Base-by-base conservation (phyloP, 92 coral and sea anemone species). In the Phenganax marumi region DNA sequence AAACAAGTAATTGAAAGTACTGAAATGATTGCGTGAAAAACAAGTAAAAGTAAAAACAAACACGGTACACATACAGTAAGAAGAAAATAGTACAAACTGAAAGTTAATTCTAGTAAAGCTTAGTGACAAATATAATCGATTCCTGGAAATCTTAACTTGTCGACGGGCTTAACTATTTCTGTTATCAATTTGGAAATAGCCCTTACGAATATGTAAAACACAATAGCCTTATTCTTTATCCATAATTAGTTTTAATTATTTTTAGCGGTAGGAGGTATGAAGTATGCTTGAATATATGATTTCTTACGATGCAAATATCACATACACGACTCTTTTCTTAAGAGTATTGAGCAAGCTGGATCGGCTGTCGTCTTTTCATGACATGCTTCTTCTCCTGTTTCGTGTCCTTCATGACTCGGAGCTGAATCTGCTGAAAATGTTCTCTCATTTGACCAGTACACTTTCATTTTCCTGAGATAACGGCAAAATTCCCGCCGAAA, bases 401-500 rank as follows among this genome's bases (percentile, higher is more conserved):
- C 80, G 26, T 75, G 80, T 24, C 66, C 65, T 3, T 75, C 65
- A 75, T 46, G 56, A 70, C 76, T 46, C 23, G 76, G 56, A 3
- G 56, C 54, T 46, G 76, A 46, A 70, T 70, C 76, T 47, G 56
- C 76, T 14, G 79, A 73, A 33, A 73, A 50, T 7, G 79, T 73
- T 52, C 58, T 51, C 8, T 50, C 46, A 49, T 57, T 49, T 22
- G 79, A 50, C 58, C 79, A 75, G 55, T 48, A 52, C 26, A 24
- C 47, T 77, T 60, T 58, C 52, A 77, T n/a, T 60, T 77, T 77
- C 14, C 54, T 47, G 39, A 77, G 57, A 77, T 77, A 77, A 8
- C 82, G 70, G 24, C 71, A 48, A 62, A 95, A 95, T 71, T 95
- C 97, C 24, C 91, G 96, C 48, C 97, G 89, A 63, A 95, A 95